A percentile compares a stretch with the other conserved stretches of the same genome.
Evolutionary conservation across 2,113 vertebrate genomes (phyloP).

Genomic region (Gasterosteus nipponicus): DNA sequence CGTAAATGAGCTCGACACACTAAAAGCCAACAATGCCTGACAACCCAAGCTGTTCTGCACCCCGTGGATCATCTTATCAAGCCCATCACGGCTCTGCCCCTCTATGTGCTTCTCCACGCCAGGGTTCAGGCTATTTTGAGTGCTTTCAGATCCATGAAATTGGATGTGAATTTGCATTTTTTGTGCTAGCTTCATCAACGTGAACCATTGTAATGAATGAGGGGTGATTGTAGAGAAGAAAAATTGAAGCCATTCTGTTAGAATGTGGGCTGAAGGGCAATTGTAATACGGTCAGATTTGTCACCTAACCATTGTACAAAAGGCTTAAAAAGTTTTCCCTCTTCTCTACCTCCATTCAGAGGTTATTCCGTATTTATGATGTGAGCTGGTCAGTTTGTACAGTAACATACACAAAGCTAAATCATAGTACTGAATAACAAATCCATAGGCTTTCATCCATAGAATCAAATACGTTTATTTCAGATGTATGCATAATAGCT

Average conservation of each 20-base stretch:
- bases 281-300: conserved; percentile 37
- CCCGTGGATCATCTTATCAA: conserved; percentile 73
- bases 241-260: conserved; percentile 47
- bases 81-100: conserved; percentile 68
- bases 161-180: conserved; percentile 77
- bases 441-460: neutral
- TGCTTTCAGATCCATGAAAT: conserved; percentile 80
- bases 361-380: neutral
- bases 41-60: conserved; percentile 76
- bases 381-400: neutral
- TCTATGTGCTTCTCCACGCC: conserved; percentile 60
- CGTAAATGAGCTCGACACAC: conserved; percentile 71
- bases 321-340: neutral
- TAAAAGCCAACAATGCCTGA: conserved; percentile 80
- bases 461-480: neutral
- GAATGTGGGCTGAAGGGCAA: conserved; percentile 40
- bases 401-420: neutral
- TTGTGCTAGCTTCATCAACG: conserved; percentile 64
- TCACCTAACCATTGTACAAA: conserved; percentile 21
- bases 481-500: too few relatives aligned
- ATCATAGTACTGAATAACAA: neutral
- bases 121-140: conserved; percentile 72
- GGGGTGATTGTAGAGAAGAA: conserved; percentile 46
- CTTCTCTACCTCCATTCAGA: neutral
- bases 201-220: conserved; percentile 70